Evolutionary conservation across 2,113 vertebrate genomes (phyloP), one percentile per base, ranked within the genome.

Genomic region (Hemiscyllium ocellatum): DNA sequence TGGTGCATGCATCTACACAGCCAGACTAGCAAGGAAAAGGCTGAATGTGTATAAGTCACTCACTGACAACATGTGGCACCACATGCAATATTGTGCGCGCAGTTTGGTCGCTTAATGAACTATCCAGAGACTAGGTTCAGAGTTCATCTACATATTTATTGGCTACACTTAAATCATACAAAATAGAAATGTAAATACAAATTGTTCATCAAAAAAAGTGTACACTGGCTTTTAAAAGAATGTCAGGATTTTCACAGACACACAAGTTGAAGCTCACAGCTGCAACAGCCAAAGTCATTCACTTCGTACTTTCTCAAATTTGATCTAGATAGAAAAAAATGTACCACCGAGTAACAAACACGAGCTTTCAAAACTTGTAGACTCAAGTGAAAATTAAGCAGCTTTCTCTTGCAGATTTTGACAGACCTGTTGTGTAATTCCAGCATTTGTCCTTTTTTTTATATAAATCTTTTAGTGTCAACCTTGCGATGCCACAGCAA

Each of bases 161-260:
- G 37, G 37, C 42, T 72, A 95, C 42, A 95, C 42, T 72, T 95
- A 72, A 95, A 95, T 95, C 69, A 95, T 95, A 95, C 94, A 95
- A 95, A 95, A 72, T 93, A 93, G 90, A 91, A 91, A 65, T 72
- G 42, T 68, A 95, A 95, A 72, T 95, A 95, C 68, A 95, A 95
- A 72, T 68, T 20, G 52, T 76, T 95, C 37, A 76, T 95, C 69
- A 95, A 95, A 95, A 69, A 95, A 47, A 76, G 69, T 50, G 24
- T 50, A 50, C 26, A 15, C 61, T 66, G 89, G 68, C 29, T 19
- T 26, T 50, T 50, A 69, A 70, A 42, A 47, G n/a, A 50, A 95
- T 33, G 3, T 95, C 69, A 52, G 94, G 42, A 42, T 33, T 47
- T 95, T 42, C 47, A 95, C 65, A 26, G 68, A 72, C 87, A 76